Conservation (phyloP, 1,140 invertebrate species). For the Uloborus diversus region DNA sequence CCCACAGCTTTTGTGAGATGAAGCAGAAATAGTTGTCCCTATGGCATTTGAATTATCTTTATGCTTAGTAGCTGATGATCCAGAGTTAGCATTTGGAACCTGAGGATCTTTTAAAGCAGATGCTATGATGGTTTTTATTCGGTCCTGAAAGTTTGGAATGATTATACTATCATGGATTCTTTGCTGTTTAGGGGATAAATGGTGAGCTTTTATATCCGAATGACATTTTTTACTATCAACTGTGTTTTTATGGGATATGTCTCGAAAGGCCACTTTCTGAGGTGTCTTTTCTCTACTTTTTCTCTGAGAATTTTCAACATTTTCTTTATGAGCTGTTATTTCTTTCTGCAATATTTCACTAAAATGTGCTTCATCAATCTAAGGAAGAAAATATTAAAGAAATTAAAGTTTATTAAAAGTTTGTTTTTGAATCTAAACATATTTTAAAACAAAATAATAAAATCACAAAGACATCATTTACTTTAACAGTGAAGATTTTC, state of each 20-base stretch:
- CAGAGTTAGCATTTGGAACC: background rate
- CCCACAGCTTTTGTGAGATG: background rate
- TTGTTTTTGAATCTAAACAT: no score
- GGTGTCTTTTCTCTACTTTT: slow-evolving; percentile 8
- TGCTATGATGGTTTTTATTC: slow-evolving; percentile 91
- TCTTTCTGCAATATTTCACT: slow-evolving; percentile 28
- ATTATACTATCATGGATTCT: slow-evolving; percentile 57
- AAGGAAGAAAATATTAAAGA: background rate
- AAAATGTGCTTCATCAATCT: slow-evolving; percentile 20
- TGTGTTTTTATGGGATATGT: slow-evolving; percentile 13
- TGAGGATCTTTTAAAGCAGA: slow-evolving; percentile 85
- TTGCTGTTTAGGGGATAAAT: slow-evolving; percentile 23
- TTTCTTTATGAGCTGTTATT: background rate
- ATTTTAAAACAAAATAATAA: no score
- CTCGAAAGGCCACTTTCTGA: slow-evolving; percentile 11
- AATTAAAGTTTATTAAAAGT: background rate
- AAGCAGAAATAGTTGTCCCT: background rate
- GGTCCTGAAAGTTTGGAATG: slow-evolving; percentile 87
- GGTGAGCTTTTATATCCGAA: background rate
- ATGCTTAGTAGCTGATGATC: background rate
- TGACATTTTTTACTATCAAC: slow-evolving; percentile 9
- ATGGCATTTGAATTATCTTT: background rate
- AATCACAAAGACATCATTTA: background rate
- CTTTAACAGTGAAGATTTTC: background rate
- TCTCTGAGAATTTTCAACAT: background rate